phyloP scores from a whole-genome alignment of 1,140 invertebrate genomes.

The Holotrichia oblita region DNA sequence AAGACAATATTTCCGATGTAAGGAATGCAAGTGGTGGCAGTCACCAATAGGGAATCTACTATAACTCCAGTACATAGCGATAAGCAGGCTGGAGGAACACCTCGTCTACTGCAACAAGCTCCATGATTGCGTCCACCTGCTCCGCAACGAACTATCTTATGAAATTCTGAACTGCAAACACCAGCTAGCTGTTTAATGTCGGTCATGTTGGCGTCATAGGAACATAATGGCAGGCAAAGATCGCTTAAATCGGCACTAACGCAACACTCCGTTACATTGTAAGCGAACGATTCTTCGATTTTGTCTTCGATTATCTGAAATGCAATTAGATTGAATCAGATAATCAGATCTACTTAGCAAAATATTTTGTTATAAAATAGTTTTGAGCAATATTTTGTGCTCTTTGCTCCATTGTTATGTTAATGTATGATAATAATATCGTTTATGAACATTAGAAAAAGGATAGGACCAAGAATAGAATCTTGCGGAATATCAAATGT shows the following conservation, averaged over 20 bases:
- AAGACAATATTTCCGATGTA: slow-evolving; percentile 85
- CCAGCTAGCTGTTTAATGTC: slow-evolving; percentile 74
- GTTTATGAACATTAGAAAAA: no score
- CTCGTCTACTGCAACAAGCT: slow-evolving; percentile 75
- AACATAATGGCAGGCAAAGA: slow-evolving; percentile 82
- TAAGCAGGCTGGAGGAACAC: slow-evolving; percentile 75
- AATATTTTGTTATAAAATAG: no score
- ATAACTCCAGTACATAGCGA: slow-evolving; percentile 79
- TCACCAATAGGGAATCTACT: slow-evolving; percentile 63
- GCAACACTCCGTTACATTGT: slow-evolving; percentile 84
- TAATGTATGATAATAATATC: no score
- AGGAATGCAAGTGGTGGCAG: slow-evolving; percentile 73
- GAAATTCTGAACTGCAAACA: slow-evolving; percentile 72
- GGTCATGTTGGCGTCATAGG: slow-evolving; percentile 82
- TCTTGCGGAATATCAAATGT: no score
- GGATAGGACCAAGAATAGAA: no score
- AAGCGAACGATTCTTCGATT: slow-evolving; percentile 64
- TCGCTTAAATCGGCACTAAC: slow-evolving; percentile 72
- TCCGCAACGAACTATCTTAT: slow-evolving; percentile 73
- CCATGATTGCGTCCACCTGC: slow-evolving; percentile 81
- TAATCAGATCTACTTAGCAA: no score
- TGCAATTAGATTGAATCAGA: background rate
- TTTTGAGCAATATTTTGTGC: no score
- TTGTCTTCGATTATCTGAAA: slow-evolving; percentile 67
- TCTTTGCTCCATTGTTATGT: no score